Evolutionary conservation across 2,888 invertebrate genomes (phyloP).

Genomic region (Graphium colonna): DNA sequence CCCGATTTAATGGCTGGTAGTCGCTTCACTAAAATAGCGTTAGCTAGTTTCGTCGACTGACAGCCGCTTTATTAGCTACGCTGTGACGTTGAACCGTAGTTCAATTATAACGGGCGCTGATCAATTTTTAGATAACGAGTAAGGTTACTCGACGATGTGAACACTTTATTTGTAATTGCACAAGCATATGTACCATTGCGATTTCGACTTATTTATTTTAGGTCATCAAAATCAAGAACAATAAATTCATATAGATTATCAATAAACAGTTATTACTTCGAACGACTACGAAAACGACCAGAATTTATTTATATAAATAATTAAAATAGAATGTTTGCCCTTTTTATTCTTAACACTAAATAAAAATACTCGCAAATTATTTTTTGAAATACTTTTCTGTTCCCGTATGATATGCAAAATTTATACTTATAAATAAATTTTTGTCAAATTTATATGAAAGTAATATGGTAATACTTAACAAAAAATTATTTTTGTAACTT

Average conservation of each 20-base stretch:
- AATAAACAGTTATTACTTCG: not conserved
- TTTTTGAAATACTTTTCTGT: too few relatives aligned
- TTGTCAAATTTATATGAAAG: too few relatives aligned
- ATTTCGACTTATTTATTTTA: not conserved
- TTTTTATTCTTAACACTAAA: too few relatives aligned
- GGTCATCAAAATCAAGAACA: not conserved
- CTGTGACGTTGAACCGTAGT: constrained; percentile 1
- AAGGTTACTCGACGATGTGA: not conserved
- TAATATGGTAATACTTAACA: too few relatives aligned
- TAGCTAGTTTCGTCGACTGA: constrained; percentile 1
- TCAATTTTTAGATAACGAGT: not conserved
- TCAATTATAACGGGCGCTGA: not conserved
- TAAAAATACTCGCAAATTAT: too few relatives aligned
- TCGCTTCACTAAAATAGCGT: constrained; percentile 14
- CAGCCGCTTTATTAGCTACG: constrained; percentile 9
- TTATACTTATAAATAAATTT: too few relatives aligned
- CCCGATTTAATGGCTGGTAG: constrained; percentile 25
- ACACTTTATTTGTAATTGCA: too few relatives aligned
- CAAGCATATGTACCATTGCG: not conserved
- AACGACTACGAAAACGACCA: too few relatives aligned
- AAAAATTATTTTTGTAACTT: too few relatives aligned
- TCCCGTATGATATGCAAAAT: too few relatives aligned
- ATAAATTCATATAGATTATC: not conserved
- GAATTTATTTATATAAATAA: too few relatives aligned
- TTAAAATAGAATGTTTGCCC: too few relatives aligned